Evolutionary conservation across 2,797 vertebrate genomes (phyloP).

Genomic region (Octomys mimax): DNA sequence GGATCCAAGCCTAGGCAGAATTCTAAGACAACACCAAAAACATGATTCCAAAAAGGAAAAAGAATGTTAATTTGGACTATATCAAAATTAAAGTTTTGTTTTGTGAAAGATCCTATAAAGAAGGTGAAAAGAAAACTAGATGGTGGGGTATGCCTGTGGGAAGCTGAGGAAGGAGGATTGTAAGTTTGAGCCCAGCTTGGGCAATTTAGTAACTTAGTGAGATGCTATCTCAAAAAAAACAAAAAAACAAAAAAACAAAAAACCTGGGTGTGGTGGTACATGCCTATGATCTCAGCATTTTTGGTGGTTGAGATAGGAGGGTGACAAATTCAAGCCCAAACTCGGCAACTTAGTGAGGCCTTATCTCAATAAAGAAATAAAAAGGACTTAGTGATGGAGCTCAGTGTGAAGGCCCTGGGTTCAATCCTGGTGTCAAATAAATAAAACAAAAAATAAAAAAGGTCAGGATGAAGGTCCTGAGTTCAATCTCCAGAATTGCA

Average conservation of each 20-base stretch:
- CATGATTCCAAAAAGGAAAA: not conserved
- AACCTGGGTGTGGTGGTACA: not conserved
- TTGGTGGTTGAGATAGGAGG: not conserved
- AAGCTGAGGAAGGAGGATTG: not conserved
- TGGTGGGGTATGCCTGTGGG: not conserved
- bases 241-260: not conserved
- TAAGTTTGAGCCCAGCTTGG: not conserved
- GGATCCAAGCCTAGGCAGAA: not conserved
- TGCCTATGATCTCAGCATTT: not conserved
- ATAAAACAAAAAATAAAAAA: not conserved
- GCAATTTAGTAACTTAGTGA: not conserved
- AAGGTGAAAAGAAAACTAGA: not conserved
- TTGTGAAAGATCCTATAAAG: not conserved
- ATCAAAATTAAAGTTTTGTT: not conserved
- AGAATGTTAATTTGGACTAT: not conserved
- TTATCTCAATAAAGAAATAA: not conserved
- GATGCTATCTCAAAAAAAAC: not conserved
- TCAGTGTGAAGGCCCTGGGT: not conserved
- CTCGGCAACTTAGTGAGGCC: not conserved
- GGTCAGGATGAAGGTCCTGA: not conserved
- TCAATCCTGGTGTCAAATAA: not conserved
- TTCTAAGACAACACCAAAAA: conserved; percentile 29
- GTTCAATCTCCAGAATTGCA: not conserved
- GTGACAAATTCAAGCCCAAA: not conserved
- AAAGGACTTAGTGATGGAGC: not conserved